phyloP scores from a whole-genome alignment of 2,113 vertebrate species.

The Saccopteryx bilineata region DNA sequence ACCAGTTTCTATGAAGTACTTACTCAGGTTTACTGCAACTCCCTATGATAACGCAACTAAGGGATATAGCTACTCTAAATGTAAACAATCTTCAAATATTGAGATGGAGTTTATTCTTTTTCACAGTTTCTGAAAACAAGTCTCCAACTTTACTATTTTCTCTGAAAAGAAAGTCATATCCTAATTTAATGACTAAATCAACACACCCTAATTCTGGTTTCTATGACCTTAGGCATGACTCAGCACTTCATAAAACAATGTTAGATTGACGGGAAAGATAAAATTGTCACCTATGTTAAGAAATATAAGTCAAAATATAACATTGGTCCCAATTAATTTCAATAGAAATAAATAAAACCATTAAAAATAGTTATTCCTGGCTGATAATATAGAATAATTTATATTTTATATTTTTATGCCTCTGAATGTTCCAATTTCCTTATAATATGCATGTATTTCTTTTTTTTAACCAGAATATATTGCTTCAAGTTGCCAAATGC shows the following conservation, averaged over 20 bases:
- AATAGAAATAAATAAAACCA: constrained; percentile 6
- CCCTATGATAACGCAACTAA: neutral
- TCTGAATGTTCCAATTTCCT: constrained; percentile 34
- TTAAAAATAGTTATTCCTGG: constrained; percentile 1
- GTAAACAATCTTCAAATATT: neutral
- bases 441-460: neutral
- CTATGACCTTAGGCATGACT: neutral
- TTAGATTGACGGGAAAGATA: constrained; percentile 7
- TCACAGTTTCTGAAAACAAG: constrained; percentile 25
- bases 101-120: neutral
- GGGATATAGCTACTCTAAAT: neutral
- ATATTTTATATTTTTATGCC: constrained; percentile 28
- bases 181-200: neutral
- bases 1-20: neutral
- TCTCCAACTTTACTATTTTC: neutral
- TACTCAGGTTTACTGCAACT: neutral
- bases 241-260: neutral
- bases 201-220: neutral
- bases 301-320: constrained; percentile 29
- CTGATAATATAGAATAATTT: neutral
- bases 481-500: neutral
- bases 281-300: neutral
- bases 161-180: constrained; percentile 47
- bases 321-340: neutral
- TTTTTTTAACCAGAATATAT: constrained; percentile 48